A percentile compares a stretch with the other conserved stretches of the same genome.
Evolutionary conservation across 2,797 vertebrate species (phyloP).

Genomic region (Alosa sapidissima): DNA sequence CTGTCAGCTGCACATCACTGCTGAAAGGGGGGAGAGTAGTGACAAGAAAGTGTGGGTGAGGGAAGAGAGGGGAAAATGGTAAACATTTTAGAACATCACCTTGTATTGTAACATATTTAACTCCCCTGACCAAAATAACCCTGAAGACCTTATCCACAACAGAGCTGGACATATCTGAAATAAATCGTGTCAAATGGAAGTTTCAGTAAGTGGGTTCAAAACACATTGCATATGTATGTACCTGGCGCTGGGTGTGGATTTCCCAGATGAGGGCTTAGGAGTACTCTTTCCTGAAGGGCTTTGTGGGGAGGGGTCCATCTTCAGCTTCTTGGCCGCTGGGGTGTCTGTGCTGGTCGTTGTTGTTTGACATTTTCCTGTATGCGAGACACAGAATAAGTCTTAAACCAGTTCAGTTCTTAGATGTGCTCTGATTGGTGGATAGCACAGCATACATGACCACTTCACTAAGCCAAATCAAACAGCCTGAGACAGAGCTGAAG

Average conservation of each 20-base stretch:
- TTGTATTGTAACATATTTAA: too few species aligned
- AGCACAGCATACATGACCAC: too few species aligned
- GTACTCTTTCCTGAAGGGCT: slow-evolving; percentile 86
- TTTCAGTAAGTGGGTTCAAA: too few species aligned
- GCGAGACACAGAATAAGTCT: not conserved
- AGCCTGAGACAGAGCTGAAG: too few species aligned
- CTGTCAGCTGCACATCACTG: slow-evolving; percentile 90
- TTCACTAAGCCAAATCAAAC: not conserved
- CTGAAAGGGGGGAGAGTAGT: not conserved
- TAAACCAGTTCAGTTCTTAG: too few species aligned
- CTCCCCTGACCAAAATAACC: not conserved
- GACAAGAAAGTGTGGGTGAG: too few species aligned
- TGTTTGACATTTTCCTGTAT: slow-evolving; percentile 75
- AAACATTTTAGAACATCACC: too few species aligned
- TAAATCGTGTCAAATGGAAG: not conserved
- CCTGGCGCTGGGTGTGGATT: slow-evolving; percentile 87
- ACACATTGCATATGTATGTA: slow-evolving; percentile 49
- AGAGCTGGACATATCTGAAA: not conserved
- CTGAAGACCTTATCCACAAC: not conserved
- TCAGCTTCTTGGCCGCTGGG: slow-evolving; percentile 82
- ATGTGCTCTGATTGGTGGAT: too few species aligned
- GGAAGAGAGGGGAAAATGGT: too few species aligned
- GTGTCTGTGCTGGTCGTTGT: slow-evolving; percentile 65
- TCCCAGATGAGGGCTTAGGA: slow-evolving; percentile 85
- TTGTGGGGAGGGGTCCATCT: slow-evolving; percentile 80